Conservation (phyloP, 2,888 invertebrate species). For the Mantis religiosa region DNA sequence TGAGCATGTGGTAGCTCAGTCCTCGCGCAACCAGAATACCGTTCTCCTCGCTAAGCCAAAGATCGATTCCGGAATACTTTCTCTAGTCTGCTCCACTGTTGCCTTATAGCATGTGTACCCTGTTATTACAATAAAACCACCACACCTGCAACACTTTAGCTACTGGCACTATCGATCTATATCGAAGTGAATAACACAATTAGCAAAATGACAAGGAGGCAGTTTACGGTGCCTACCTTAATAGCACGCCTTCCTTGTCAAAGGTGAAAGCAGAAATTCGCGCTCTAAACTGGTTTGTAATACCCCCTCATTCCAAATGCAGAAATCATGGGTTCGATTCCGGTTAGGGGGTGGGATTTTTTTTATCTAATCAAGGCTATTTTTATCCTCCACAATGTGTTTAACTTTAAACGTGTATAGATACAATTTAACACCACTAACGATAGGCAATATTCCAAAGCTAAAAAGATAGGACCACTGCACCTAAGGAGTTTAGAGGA, state of each 20-base stretch:
- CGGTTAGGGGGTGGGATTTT: no score
- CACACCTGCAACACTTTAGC: not conserved
- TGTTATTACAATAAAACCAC: not conserved
- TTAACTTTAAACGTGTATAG: no score
- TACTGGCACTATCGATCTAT: not conserved
- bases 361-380: no score
- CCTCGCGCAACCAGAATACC: not conserved
- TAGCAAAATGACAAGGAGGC: not conserved
- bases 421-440: no score
- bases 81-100: not conserved
- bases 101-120: not conserved
- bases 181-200: not conserved
- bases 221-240: not conserved
- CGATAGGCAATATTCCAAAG: no score
- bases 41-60: not conserved
- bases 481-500: no score
- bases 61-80: not conserved
- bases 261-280: no score
- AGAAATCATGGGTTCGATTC: no score
- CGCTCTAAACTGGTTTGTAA: no score
- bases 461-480: no score
- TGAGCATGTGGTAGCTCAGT: not conserved
- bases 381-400: no score
- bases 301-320: no score
- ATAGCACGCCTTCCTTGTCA: not conserved